Base-by-base conservation (phyloP, 1,140 invertebrate genomes). In the Lordiphosa collinella region DNA sequence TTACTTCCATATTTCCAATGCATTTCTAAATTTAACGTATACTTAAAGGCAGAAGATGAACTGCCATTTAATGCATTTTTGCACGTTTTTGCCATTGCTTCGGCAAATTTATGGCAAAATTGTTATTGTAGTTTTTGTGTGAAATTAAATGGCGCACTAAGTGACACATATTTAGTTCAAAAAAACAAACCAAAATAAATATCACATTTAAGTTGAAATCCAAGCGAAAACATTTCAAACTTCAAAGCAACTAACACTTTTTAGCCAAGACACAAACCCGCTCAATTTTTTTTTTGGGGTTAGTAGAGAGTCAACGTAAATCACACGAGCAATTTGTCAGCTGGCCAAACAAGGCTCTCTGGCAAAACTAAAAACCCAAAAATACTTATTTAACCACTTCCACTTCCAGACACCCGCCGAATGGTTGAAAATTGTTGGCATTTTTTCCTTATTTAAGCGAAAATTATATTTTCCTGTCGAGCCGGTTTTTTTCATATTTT, bases 391-490 rank as follows among this genome's bases (percentile, higher is more conserved):
- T 22, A 34, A 35, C 41, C 8, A 46, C 56, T 29, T 54, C 43
- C 38, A 35, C 53, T 36, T 69, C 44, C 22, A 25, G 22, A 25
- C 22, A 7, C 22, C 22, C 22, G 22, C 22, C 22, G 22, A 25
- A 25, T 25, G 6, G 22, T 4, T 25, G 22, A 25, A 25, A 25
- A 25, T 25, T 25, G 52, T 73, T 76, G 65, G 68, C 59, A 84
- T 85, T 84, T 84, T 79, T 84, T 72, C 68, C 78, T 78, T 56
- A 65, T 73, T 84, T 72, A 52, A 84, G 78, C 72, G 60, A 85
- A 84, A 84, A 84, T 73, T 57, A 79, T 64, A 59, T 84, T 84
- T 84, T 84, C 78, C 78, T 78, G 79, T 66, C 79, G 70, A 78
- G 68, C 78, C 79, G 79, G 78, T 84, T 82, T 75, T 51, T 47